Evolutionary conservation across 2,888 invertebrate species (phyloP).

Genomic region (Drosophila falleni): DNA sequence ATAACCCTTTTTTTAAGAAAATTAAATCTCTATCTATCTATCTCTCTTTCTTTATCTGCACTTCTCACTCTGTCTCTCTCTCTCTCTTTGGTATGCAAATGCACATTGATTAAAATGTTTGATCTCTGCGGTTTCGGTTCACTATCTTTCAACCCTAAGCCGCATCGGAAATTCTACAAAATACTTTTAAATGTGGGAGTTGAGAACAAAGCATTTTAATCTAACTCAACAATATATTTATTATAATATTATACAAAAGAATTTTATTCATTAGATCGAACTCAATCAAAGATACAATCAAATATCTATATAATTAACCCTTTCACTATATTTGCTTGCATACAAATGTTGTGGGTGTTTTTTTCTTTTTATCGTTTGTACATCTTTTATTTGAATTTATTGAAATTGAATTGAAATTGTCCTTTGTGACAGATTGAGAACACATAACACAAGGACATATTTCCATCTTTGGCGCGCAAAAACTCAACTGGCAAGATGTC

Average conservation of each 20-base stretch:
- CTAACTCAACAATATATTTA: no score
- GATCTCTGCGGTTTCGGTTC: constrained; percentile 41
- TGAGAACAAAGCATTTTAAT: background rate
- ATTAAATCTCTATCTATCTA: background rate
- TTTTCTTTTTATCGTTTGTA: background rate
- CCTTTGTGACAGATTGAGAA: constrained; percentile 35
- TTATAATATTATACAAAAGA: no score
- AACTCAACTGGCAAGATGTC: constrained; percentile 61
- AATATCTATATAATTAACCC: background rate
- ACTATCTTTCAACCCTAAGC: constrained; percentile 9
- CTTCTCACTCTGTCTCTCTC: background rate
- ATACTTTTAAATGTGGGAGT: background rate
- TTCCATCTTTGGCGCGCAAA: constrained; percentile 65
- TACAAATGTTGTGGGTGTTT: constrained; percentile 15
- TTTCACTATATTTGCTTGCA: background rate
- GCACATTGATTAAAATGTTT: constrained; percentile 49
- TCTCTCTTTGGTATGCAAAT: constrained; percentile 47
- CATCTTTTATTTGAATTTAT: background rate
- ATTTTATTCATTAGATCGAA: background rate
- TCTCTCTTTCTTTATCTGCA: background rate
- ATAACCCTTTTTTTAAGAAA: constrained; percentile 44
- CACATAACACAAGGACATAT: constrained; percentile 12
- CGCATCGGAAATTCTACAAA: background rate
- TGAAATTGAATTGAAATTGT: constrained; percentile 27
- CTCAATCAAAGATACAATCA: background rate